Evolutionary conservation across 2,888 invertebrate genomes (phyloP).

Genomic region (Sceliomorpha sp.): DNA sequence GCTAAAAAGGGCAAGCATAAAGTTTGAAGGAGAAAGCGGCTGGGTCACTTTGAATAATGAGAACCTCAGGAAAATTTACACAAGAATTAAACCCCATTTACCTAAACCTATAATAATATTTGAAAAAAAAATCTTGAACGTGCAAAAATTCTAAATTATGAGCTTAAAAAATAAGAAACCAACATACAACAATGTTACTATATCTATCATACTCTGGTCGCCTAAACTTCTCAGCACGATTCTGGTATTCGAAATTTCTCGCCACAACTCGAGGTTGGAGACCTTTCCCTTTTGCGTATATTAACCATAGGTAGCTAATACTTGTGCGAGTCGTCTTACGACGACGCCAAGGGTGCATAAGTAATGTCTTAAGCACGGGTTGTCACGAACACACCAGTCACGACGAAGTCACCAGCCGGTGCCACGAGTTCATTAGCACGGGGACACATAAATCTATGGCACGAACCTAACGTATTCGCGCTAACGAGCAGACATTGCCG

Average conservation of each 20-base stretch:
- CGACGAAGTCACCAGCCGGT: slow-evolving; percentile 51
- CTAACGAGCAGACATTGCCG: slow-evolving; percentile 28
- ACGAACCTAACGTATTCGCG: slow-evolving; percentile 58
- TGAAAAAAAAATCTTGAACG: too few relatives aligned
- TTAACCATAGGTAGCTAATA: slow-evolving; percentile 1
- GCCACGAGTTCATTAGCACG: slow-evolving; percentile 64
- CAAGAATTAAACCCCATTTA: too few relatives aligned
- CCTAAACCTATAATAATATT: too few relatives aligned
- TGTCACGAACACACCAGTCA: slow-evolving; percentile 55
- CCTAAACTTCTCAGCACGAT: too few relatives aligned
- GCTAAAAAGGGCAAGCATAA: too few relatives aligned
- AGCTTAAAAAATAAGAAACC: too few relatives aligned
- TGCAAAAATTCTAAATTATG: too few relatives aligned
- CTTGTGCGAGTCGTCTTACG: not conserved
- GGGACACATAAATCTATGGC: slow-evolving; percentile 62
- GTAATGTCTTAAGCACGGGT: slow-evolving; percentile 17
- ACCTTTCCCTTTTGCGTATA: slow-evolving; percentile 8
- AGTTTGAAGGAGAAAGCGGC: too few relatives aligned
- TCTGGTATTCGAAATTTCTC: not conserved
- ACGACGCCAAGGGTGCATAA: slow-evolving; percentile 6
- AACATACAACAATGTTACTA: too few relatives aligned
- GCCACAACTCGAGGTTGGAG: not conserved
- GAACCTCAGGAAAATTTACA: too few relatives aligned
- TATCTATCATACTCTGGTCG: too few relatives aligned
- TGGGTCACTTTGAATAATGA: too few relatives aligned